phyloP scores from a whole-genome alignment of 1,140 invertebrate species.

The Protaetia brevitarsis region DNA sequence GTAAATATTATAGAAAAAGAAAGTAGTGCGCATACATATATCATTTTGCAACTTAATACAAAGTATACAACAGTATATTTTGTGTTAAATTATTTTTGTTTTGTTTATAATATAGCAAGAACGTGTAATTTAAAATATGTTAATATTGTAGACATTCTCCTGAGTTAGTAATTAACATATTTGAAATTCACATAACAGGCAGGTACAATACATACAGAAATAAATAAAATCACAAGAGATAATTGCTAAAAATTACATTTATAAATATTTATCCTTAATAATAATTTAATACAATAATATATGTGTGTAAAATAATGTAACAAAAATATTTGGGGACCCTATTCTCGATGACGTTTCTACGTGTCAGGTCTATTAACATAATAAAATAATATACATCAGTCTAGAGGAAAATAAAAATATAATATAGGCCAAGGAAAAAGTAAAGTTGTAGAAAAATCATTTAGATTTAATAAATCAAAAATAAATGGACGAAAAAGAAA shows the following conservation, averaged over 20 bases:
- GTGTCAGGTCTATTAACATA: constrained; percentile 36
- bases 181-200: constrained; percentile 11
- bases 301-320: constrained; percentile 37
- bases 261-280: neutral
- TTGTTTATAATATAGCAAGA: no score
- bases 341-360: constrained; percentile 36
- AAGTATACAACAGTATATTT: neutral
- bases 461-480: constrained; percentile 16
- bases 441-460: constrained; percentile 24
- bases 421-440: neutral
- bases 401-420: constrained; percentile 29
- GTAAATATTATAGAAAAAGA: no score
- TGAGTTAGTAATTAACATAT: constrained; percentile 30
- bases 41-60: neutral
- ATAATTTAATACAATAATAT: constrained; percentile 27
- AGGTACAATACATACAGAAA: neutral
- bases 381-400: constrained; percentile 31
- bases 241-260: no score
- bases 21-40: no score
- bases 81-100: neutral
- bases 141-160: constrained; percentile 27
- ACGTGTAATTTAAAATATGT: constrained; percentile 27
- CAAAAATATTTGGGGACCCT: constrained; percentile 34
- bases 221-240: neutral
- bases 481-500: constrained; percentile 31